Evolutionary conservation across 2,888 invertebrate genomes (phyloP).

Genomic region (Selenia dentaria): DNA sequence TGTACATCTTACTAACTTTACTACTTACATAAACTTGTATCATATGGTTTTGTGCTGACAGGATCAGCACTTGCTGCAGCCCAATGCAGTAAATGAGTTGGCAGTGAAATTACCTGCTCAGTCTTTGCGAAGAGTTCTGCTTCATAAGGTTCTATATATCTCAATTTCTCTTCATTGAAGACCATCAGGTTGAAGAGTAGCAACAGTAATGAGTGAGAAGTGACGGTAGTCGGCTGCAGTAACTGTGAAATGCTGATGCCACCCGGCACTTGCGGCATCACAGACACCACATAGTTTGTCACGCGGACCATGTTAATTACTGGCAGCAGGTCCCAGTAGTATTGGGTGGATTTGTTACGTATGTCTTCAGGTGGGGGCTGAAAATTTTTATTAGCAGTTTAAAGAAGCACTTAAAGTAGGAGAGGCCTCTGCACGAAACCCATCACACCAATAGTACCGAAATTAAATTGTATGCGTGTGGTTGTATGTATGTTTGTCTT

Average conservation of each 20-base stretch:
- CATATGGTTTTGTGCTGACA: no score
- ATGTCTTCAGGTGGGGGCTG: slow-evolving; percentile 60
- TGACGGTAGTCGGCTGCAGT: slow-evolving; percentile 55
- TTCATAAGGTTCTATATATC: slow-evolving; percentile 59
- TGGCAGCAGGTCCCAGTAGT: slow-evolving; percentile 70
- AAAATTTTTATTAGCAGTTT: no score
- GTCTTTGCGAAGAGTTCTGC: slow-evolving; percentile 55
- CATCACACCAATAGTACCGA: no score
- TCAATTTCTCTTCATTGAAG: slow-evolving; percentile 55
- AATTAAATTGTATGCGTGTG: no score
- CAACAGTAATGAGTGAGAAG: slow-evolving; percentile 57
- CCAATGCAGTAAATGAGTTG: no score
- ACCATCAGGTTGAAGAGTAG: slow-evolving; percentile 61
- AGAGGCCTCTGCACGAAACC: no score
- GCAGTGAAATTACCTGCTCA: slow-evolving; percentile 47
- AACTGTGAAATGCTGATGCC: slow-evolving; percentile 54
- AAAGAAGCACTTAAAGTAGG: no score
- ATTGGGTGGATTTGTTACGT: slow-evolving; percentile 57
- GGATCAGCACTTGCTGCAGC: no score
- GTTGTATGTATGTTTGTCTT: no score
- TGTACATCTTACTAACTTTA: no score
- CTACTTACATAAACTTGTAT: no score
- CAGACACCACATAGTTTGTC: slow-evolving; percentile 55
- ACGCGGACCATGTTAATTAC: slow-evolving; percentile 68
- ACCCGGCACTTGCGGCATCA: slow-evolving; percentile 46